phyloP scores from a whole-genome alignment of 2,888 invertebrate genomes.

The Augiades crinisus region DNA sequence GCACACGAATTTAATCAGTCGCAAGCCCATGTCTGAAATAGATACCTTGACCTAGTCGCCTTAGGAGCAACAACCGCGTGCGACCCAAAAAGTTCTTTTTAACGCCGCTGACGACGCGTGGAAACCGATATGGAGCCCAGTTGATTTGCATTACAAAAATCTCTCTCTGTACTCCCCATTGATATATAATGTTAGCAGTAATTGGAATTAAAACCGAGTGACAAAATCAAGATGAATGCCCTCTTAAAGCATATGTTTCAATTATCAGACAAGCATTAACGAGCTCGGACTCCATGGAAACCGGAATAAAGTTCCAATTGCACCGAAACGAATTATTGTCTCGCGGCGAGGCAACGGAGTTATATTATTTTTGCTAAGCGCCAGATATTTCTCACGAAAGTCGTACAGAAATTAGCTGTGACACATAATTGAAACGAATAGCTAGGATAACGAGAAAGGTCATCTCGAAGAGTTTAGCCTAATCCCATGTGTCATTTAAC shows the following conservation, averaged over 20 bases:
- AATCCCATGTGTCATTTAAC: too few species aligned
- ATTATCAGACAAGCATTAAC: conserved; percentile 24
- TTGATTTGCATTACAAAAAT: conserved; percentile 16
- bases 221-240: conserved; percentile 26
- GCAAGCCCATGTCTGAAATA: conserved; percentile 19
- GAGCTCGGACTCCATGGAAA: conserved; percentile 10
- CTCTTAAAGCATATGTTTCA: conserved; percentile 25
- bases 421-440: conserved; percentile 71
- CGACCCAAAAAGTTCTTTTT: conserved; percentile 17
- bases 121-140: conserved; percentile 4
- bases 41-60: conserved; percentile 23
- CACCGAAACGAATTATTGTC: neutral
- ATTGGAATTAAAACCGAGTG: conserved; percentile 12
- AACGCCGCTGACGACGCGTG: conserved; percentile 2
- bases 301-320: conserved; percentile 8
- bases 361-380: conserved; percentile 4
- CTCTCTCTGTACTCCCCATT: conserved; percentile 1
- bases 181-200: conserved; percentile 12
- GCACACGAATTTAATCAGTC: conserved; percentile 10
- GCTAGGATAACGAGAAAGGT: conserved; percentile 43
- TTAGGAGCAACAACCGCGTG: conserved; percentile 21
- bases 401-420: conserved; percentile 64
- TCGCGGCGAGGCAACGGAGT: conserved; percentile 1
- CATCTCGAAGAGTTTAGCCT: too few species aligned
- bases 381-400: conserved; percentile 59